phyloP scores from a whole-genome alignment of 1,140 invertebrate genomes.

The Rhyzopertha dominica region DNA sequence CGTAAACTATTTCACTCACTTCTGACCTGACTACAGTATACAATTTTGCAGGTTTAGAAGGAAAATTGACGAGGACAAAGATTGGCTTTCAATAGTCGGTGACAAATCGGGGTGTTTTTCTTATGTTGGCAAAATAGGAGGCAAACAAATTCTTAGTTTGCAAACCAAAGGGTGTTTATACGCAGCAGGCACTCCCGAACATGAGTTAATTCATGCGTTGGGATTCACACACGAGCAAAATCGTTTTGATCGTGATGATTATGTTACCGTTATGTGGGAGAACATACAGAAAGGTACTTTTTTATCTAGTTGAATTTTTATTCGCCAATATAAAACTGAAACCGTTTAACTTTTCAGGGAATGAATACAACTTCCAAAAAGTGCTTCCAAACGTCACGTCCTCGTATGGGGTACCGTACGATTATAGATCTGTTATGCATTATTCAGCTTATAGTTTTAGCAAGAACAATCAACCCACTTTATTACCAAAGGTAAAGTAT shows the following conservation, averaged over 20 bases:
- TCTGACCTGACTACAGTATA: too few species aligned
- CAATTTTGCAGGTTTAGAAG: slow-evolving; percentile 41
- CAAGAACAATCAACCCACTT: too few species aligned
- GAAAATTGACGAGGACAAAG: slow-evolving; percentile 51
- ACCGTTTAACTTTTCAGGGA: slow-evolving; percentile 49
- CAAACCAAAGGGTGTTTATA: slow-evolving; percentile 55
- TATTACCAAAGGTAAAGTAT: too few species aligned
- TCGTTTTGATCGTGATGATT: slow-evolving; percentile 70
- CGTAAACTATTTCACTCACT: too few species aligned
- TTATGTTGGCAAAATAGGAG: slow-evolving; percentile 66
- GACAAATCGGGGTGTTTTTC: slow-evolving; percentile 76
- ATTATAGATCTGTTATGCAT: too few species aligned
- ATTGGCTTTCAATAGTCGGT: slow-evolving; percentile 65
- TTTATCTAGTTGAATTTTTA: too few species aligned
- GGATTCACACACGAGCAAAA: slow-evolving; percentile 88
- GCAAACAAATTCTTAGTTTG: slow-evolving; percentile 65
- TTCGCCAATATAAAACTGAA: too few species aligned
- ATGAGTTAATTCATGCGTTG: slow-evolving; percentile 80
- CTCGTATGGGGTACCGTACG: too few species aligned
- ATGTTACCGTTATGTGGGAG: slow-evolving; percentile 63
- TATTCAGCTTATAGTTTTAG: too few species aligned
- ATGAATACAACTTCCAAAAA: slow-evolving; percentile 66
- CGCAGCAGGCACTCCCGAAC: slow-evolving; percentile 73
- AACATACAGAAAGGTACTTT: slow-evolving; percentile 65
- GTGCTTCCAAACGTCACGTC: too few species aligned